Evolutionary conservation across 2,888 invertebrate genomes (phyloP).

Genomic region (Leptura quadrifasciata): DNA sequence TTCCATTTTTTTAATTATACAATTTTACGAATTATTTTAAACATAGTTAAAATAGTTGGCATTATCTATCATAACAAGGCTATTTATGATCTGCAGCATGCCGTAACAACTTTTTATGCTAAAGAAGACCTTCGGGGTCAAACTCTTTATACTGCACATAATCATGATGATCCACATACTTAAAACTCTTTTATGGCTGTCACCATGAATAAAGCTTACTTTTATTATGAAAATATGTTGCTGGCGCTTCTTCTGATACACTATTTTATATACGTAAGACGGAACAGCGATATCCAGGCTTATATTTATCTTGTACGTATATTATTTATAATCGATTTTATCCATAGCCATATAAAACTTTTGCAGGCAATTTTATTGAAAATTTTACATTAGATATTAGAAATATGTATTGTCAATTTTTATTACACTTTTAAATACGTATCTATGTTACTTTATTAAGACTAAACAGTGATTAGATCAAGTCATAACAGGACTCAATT

Average conservation of each 20-base stretch:
- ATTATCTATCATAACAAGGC: not conserved
- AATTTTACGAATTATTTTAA: not conserved
- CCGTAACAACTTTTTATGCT: slow-evolving; percentile 20
- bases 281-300: slow-evolving; percentile 26
- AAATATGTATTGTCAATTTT: not conserved
- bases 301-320: slow-evolving; percentile 26
- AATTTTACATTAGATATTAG: not conserved
- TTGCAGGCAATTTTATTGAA: not conserved
- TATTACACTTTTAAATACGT: not conserved
- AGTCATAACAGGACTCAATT: no score
- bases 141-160: slow-evolving; percentile 57
- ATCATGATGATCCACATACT: slow-evolving; percentile 59
- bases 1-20: not conserved
- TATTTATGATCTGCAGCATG: slow-evolving; percentile 21
- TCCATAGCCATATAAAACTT: slow-evolving; percentile 9
- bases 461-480: no score
- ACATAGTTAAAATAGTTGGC: slow-evolving; percentile 16
- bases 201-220: slow-evolving; percentile 55
- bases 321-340: slow-evolving; percentile 35
- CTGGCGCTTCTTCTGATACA: slow-evolving; percentile 21
- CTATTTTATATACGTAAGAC: slow-evolving; percentile 36
- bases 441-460: not conserved
- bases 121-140: slow-evolving; percentile 59
- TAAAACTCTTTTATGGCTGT: slow-evolving; percentile 60
- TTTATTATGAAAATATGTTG: slow-evolving; percentile 57